A percentile compares a stretch with the other conserved stretches of the same genome.
Evolutionary conservation across 1,140 invertebrate genomes (phyloP).

Genomic region (Probaryconus sp.): DNA sequence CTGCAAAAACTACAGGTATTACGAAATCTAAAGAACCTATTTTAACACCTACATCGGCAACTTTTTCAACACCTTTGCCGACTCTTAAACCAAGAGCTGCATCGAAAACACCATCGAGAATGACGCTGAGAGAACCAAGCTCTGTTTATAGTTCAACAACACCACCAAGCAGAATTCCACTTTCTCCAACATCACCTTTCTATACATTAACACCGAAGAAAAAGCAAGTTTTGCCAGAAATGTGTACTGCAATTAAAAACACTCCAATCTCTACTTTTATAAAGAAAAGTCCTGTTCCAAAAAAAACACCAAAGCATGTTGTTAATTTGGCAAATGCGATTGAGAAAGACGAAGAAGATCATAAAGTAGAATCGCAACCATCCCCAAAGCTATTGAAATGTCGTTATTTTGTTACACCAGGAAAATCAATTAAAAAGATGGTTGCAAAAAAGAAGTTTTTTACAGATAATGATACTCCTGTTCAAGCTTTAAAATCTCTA

Average conservation of each 20-base stretch:
- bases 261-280: too few species aligned
- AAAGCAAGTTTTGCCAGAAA: not conserved
- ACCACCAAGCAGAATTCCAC: not conserved
- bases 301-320: not conserved
- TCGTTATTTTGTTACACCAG: slow-evolving; percentile 40
- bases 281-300: slow-evolving; percentile 7
- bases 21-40: not conserved
- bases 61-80: not conserved
- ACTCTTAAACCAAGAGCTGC: not conserved
- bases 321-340: slow-evolving; percentile 2
- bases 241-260: too few species aligned
- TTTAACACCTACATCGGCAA: not conserved
- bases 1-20: slow-evolving; percentile 3
- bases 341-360: not conserved
- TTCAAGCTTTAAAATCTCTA: not conserved
- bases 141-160: not conserved
- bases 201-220: not conserved
- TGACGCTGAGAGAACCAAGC: too few species aligned
- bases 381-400: not conserved
- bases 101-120: not conserved
- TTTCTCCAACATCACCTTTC: not conserved
- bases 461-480: not conserved
- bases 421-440: slow-evolving; percentile 5
- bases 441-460: slow-evolving; percentile 27
- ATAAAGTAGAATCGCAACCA: not conserved